These are phyloP conservation scores for Pogonophryne albipinna DNA, from an alignment of 2,797 vertebrate species.

Conservation along the genomic window DNA sequence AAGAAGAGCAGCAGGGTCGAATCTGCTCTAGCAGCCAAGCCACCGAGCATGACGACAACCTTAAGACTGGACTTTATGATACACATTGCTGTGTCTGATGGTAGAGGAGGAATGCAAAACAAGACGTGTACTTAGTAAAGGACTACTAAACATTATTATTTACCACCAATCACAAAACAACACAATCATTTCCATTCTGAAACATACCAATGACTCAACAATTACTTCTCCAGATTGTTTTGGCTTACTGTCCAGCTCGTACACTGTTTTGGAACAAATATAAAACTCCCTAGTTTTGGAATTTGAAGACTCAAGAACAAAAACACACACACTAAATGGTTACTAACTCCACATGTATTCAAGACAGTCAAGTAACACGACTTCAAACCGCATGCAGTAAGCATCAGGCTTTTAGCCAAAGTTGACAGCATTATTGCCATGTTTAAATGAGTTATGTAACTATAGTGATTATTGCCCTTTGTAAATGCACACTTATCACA, in stretches of 20 bases:
- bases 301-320: conserved; percentile 48
- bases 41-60: conserved; percentile 15
- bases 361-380: not conserved
- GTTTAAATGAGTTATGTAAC: not conserved
- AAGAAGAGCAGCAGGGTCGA: conserved; percentile 30
- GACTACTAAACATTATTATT: not conserved
- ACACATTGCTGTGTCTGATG: not conserved
- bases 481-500: not conserved
- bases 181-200: conserved; percentile 28
- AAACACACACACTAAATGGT: conserved; percentile 22
- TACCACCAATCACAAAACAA: conserved; percentile 22
- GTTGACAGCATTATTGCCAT: not conserved
- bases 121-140: not conserved
- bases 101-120: not conserved
- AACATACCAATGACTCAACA: conserved; percentile 39
- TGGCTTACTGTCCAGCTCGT: conserved; percentile 25
- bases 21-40: conserved; percentile 28
- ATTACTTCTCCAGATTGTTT: conserved; percentile 41
- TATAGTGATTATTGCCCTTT: not conserved
- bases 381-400: no score
- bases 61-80: conserved; percentile 21
- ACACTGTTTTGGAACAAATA: conserved; percentile 57
- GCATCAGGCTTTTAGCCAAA: no score
- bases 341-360: conserved; percentile 9
- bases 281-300: conserved; percentile 44